Percentiles rank a stretch among this genome's conserved stretches.
Conservation (phyloP, 1,140 invertebrate species). For the Temnothorax longispinosus region DNA sequence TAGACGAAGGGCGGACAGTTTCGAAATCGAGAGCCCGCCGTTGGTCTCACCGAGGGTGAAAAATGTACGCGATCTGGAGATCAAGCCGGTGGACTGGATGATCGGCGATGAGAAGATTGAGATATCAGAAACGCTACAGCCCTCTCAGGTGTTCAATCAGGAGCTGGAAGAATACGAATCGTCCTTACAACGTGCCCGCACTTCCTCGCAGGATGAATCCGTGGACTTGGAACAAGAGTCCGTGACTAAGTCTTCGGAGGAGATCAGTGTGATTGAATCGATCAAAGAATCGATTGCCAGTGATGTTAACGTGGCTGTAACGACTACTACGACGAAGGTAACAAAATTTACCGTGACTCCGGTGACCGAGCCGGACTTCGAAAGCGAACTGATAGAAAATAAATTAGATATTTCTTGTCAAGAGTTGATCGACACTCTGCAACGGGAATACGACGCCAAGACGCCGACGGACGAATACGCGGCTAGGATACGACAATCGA, state of each 20-base stretch:
- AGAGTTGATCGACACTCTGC: slow-evolving; percentile 81
- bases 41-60: slow-evolving; percentile 78
- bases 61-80: slow-evolving; percentile 78
- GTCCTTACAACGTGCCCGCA: slow-evolving; percentile 57
- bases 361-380: slow-evolving; percentile 79
- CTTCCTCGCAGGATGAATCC: slow-evolving; percentile 65
- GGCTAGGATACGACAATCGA: background rate
- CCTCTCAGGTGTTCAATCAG: slow-evolving; percentile 82
- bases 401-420: slow-evolving; percentile 83
- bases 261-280: slow-evolving; percentile 72
- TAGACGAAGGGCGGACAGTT: slow-evolving; percentile 74
- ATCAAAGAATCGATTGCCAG: slow-evolving; percentile 47
- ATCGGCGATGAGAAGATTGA: slow-evolving; percentile 85
- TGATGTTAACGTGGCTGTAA: background rate
- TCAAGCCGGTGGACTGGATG: slow-evolving; percentile 83
- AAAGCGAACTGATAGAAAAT: slow-evolving; percentile 82
- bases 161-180: slow-evolving; percentile 83
- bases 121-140: slow-evolving; percentile 81
- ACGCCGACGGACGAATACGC: slow-evolving; percentile 78
- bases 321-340: slow-evolving; percentile 45
- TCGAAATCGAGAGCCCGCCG: slow-evolving; percentile 83
- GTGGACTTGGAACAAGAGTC: slow-evolving; percentile 67
- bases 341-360: slow-evolving; percentile 78
- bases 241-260: slow-evolving; percentile 71
- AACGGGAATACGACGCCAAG: slow-evolving; percentile 82